These are phyloP conservation scores for Octodon degus DNA, from an alignment of 2,113 vertebrate genomes.

Conservation along the genomic window DNA sequence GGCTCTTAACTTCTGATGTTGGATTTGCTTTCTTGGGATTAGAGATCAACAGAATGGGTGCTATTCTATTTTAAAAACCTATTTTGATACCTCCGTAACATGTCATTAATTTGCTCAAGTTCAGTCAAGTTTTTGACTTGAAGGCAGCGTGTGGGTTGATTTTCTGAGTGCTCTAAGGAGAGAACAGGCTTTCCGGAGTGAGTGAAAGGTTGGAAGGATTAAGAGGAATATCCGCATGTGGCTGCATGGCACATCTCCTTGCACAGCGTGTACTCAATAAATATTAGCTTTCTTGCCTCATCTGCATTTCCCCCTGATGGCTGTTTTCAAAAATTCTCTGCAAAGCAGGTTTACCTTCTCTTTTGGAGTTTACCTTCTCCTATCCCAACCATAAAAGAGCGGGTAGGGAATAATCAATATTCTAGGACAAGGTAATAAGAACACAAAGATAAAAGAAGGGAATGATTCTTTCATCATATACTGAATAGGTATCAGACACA, in stretches of 20 bases:
- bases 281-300: not conserved
- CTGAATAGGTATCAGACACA: not conserved
- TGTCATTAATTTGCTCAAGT: conserved; percentile 54
- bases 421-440: conserved; percentile 4
- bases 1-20: conserved; percentile 46
- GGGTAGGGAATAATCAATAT: not conserved
- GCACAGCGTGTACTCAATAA: not conserved
- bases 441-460: not conserved
- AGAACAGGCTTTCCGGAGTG: not conserved
- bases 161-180: not conserved
- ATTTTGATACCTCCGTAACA: not conserved
- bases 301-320: not conserved
- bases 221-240: not conserved
- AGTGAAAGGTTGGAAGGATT: not conserved
- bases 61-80: conserved; percentile 33
- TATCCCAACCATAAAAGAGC: not conserved
- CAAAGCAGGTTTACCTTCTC: not conserved
- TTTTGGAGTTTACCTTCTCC: not conserved
- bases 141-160: not conserved
- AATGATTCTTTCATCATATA: not conserved
- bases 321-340: not conserved
- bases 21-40: conserved; percentile 33
- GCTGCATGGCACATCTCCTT: not conserved
- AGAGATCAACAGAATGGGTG: conserved; percentile 8
- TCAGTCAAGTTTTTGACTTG: conserved; percentile 15